Conservation (phyloP, 2,113 vertebrate species). For the Dasyornis broadbenti region DNA sequence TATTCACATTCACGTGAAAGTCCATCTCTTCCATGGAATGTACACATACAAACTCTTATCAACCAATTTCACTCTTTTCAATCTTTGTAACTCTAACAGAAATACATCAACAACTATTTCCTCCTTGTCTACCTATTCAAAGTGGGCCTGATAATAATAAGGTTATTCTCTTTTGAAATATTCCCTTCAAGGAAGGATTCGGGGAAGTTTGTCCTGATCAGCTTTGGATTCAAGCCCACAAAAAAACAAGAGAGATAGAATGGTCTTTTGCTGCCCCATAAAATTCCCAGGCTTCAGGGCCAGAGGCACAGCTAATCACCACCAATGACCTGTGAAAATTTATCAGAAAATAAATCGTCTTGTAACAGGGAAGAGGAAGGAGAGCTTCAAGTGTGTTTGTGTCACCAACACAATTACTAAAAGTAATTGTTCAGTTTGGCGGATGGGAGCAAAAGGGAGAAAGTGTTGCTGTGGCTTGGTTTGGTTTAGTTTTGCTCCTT, state of each 20-base stretch:
- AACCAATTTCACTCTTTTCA: not conserved
- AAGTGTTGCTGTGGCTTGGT: not conserved
- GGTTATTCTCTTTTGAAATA: not conserved
- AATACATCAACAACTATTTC: not conserved
- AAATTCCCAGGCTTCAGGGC: not conserved
- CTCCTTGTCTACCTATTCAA: not conserved
- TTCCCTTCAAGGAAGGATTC: not conserved
- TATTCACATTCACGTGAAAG: not conserved
- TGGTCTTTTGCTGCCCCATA: not conserved
- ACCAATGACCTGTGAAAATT: not conserved
- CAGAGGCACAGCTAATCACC: not conserved
- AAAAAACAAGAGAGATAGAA: not conserved
- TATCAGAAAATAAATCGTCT: not conserved
- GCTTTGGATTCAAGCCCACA: not conserved
- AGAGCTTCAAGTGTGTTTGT: not conserved
- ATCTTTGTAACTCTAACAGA: not conserved
- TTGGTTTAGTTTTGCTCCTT: not conserved
- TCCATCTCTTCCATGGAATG: not conserved
- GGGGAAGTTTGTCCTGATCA: not conserved
- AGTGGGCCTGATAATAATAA: not conserved
- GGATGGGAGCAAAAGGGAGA: not conserved
- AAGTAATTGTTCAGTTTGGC: not conserved
- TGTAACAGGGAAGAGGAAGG: not conserved
- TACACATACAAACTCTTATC: not conserved
- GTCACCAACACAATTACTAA: not conserved